phyloP scores from a whole-genome alignment of 1,140 invertebrate species.

The Bemisia tabaci region DNA sequence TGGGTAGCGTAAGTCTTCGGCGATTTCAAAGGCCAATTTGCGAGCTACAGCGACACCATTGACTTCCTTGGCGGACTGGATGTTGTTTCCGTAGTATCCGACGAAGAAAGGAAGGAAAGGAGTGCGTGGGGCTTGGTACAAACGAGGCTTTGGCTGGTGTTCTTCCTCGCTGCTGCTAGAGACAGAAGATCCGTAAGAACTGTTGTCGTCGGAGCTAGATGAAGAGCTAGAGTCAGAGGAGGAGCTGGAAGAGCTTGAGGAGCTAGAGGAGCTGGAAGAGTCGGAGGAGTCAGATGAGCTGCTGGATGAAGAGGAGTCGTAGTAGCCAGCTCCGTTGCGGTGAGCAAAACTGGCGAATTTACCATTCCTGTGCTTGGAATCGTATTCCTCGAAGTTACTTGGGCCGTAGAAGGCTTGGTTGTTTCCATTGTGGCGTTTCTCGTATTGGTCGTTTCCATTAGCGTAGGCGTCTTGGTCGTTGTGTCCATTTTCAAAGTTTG shows the following conservation, averaged over 20 bases:
- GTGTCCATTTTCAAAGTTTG: constrained; percentile 1
- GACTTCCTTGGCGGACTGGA: constrained; percentile 27
- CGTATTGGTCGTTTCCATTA: neutral
- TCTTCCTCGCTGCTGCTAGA: constrained; percentile 23
- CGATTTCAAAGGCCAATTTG: constrained; percentile 39
- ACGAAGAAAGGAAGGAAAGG: constrained; percentile 35
- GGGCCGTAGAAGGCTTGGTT: neutral
- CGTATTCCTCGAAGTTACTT: neutral
- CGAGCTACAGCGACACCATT: constrained; percentile 30
- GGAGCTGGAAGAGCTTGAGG: constrained; percentile 5
- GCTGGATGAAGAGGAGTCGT: neutral
- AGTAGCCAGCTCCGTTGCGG: neutral
- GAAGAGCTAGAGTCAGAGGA: neutral
- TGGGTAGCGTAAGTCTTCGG: constrained; percentile 38
- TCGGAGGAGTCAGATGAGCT: neutral
- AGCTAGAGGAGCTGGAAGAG: neutral
- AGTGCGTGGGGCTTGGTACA: constrained; percentile 30
- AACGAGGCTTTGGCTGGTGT: no score
- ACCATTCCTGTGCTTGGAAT: neutral
- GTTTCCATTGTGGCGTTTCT: constrained; percentile 1
- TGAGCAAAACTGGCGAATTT: neutral
- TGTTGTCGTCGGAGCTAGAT: neutral
- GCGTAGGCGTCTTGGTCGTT: neutral
- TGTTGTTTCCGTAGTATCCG: constrained; percentile 36
- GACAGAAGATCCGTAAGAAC: no score